Percentiles rank a stretch among this genome's conserved stretches.
These are phyloP conservation scores for Oncorhynchus kisutch DNA, from an alignment of 2,113 vertebrate genomes.

Conservation along the genomic window DNA sequence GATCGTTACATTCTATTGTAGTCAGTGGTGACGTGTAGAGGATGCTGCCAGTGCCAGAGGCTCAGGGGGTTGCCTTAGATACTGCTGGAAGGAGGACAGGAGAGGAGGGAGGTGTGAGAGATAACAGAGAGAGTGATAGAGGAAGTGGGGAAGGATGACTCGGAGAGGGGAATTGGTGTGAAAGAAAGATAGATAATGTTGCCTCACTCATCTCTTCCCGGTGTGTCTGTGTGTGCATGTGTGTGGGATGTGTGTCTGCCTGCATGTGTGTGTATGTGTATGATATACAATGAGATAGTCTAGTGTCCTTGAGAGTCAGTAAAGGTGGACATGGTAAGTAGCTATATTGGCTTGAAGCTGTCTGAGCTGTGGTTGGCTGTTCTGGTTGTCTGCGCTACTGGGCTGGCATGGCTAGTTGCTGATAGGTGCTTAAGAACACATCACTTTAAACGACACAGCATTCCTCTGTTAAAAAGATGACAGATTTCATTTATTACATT, in stretches of 20 bases:
- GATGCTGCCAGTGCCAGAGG: conserved; percentile 59
- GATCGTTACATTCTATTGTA: conserved; percentile 44
- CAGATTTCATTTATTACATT: conserved; percentile 42
- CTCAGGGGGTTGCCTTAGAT: conserved; percentile 17
- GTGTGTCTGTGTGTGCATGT: conserved; percentile 35
- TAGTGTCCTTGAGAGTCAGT: conserved; percentile 66
- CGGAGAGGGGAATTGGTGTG: conserved; percentile 41
- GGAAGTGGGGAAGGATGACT: conserved; percentile 39
- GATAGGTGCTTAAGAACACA: conserved; percentile 37
- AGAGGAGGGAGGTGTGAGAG: conserved; percentile 44
- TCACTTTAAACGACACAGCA: conserved; percentile 46
- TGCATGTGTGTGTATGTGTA: not conserved
- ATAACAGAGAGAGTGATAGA: conserved; percentile 2
- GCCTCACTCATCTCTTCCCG: conserved; percentile 11
- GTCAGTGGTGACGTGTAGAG: conserved; percentile 52
- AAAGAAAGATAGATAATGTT: conserved; percentile 57
- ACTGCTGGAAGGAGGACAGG: conserved; percentile 47
- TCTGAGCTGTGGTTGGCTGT: conserved; percentile 56
- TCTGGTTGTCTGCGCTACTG: not conserved
- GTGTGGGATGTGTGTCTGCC: conserved; percentile 17
- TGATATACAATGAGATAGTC: conserved; percentile 67
- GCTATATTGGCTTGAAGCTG: conserved; percentile 45
- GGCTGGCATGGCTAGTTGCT: conserved; percentile 41
- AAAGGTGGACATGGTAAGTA: conserved; percentile 61
- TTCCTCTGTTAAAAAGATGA: conserved; percentile 34